Percentiles rank a stretch among this genome's conserved stretches.
Evolutionary conservation across 2,797 vertebrate species (phyloP).

Genomic region (Catamblyrhynchus diadema): DNA sequence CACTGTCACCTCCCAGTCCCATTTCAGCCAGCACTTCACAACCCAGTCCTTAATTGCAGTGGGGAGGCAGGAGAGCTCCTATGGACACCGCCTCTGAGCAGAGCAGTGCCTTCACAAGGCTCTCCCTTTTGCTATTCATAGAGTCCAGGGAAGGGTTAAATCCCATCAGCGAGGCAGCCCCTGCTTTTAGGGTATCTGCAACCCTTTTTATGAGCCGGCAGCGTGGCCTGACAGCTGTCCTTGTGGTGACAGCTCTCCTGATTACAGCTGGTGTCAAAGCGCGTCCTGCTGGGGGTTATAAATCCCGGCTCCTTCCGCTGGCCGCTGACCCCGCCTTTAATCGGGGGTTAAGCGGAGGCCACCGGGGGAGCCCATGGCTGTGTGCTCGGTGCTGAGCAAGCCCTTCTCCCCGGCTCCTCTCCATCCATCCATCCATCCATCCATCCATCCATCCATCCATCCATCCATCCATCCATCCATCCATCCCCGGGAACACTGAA

Average conservation of each 20-base stretch:
- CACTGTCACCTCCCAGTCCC: neutral
- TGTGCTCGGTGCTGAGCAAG: conserved; percentile 1
- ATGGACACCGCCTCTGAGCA: neutral
- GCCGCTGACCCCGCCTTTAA: conserved; percentile 63
- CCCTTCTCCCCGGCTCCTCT: conserved; percentile 50
- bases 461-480: neutral
- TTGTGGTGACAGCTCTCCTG: conserved; percentile 78
- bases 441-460: neutral
- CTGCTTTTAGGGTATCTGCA: conserved; percentile 63
- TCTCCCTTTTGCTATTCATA: neutral
- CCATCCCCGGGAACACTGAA: conserved; percentile 55
- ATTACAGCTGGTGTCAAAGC: conserved; percentile 76
- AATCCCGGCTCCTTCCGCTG: conserved; percentile 76
- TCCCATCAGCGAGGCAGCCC: neutral
- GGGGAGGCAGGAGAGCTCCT: rapidly evolving
- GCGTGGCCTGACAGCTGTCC: conserved; percentile 77
- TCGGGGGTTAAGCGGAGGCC: conserved; percentile 73
- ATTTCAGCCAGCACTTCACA: neutral
- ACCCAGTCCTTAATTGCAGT: rapidly evolving
- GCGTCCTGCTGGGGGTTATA: conserved; percentile 72
- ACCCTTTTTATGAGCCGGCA: conserved; percentile 66
- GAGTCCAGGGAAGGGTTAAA: conserved; percentile 52
- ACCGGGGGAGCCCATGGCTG: neutral
- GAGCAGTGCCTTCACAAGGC: neutral
- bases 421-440: neutral